Evolutionary conservation across 2,888 invertebrate genomes (phyloP).

Genomic region (Drosophila putrida): DNA sequence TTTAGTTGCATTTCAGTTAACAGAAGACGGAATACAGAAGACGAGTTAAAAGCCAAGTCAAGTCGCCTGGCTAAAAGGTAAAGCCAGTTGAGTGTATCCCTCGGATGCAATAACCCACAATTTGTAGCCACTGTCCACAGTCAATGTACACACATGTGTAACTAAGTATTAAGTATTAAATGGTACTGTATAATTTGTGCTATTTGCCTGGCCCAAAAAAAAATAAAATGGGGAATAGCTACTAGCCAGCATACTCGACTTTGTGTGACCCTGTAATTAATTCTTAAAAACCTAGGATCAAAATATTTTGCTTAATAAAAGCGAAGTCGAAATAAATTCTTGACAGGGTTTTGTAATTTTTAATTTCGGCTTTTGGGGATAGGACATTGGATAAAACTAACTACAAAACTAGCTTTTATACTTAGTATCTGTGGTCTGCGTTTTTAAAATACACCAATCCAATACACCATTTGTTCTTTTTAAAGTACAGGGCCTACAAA

Average conservation of each 20-base stretch:
- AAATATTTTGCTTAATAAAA: no score
- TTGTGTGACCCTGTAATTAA: no score
- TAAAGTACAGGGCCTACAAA: not conserved
- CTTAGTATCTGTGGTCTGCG: no score
- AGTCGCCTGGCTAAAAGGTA: not conserved
- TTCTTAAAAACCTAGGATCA: no score
- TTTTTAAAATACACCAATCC: no score
- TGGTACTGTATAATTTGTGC: slow-evolving; percentile 71
- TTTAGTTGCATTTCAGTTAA: slow-evolving; percentile 45
- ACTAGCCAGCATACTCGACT: no score
- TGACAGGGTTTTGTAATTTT: no score
- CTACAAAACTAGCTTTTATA: no score
- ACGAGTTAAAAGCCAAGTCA: not conserved
- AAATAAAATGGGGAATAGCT: not conserved
- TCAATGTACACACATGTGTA: slow-evolving; percentile 46
- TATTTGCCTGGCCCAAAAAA: slow-evolving; percentile 54
- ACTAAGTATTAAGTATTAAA: slow-evolving; percentile 24
- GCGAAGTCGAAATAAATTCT: no score
- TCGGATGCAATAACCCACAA: slow-evolving; percentile 74
- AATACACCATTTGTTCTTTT: no score
- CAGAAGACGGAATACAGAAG: slow-evolving; percentile 1
- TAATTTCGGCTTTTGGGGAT: no score
- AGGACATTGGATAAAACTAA: no score
- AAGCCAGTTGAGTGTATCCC: slow-evolving; percentile 82
- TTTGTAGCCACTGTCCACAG: slow-evolving; percentile 63